Percentiles rank a stretch among this genome's conserved stretches.
These are phyloP conservation scores for Lysiphlebus fabarum DNA, from an alignment of 1,140 invertebrate species.

Conservation along the genomic window DNA sequence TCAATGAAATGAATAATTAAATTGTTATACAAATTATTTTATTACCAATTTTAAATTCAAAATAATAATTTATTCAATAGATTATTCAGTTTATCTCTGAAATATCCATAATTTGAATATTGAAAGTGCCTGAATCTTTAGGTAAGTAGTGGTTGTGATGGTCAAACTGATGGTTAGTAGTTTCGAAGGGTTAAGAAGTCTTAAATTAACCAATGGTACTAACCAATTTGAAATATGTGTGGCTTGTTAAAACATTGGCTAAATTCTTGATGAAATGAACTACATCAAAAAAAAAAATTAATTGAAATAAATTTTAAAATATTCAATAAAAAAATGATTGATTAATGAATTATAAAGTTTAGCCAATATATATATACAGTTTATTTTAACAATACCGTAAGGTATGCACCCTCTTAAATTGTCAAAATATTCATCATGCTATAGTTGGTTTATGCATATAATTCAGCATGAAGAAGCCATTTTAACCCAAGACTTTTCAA, in stretches of 20 bases:
- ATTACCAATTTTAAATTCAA: neutral
- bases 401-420: neutral
- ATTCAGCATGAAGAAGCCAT: conserved; percentile 24
- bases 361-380: conserved; percentile 23
- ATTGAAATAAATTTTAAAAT: no score
- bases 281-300: no score
- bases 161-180: conserved; percentile 34
- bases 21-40: no score
- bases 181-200: conserved; percentile 40
- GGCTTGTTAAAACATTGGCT: no score
- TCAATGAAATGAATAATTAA: no score
- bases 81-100: conserved; percentile 39
- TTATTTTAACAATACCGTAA: conserved; percentile 21
- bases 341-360: no score
- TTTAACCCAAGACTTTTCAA: conserved; percentile 29
- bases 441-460: neutral
- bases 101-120: conserved; percentile 43
- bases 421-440: conserved; percentile 24
- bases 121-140: conserved; percentile 40
- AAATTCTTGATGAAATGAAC: no score
- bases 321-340: no score
- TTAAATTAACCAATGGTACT: conserved; percentile 36
- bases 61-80: conserved; percentile 27
- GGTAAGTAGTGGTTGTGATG: conserved; percentile 5
- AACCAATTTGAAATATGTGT: no score